phyloP scores from a whole-genome alignment of 2,113 vertebrate genomes.

The Oreochromis spilurus region DNA sequence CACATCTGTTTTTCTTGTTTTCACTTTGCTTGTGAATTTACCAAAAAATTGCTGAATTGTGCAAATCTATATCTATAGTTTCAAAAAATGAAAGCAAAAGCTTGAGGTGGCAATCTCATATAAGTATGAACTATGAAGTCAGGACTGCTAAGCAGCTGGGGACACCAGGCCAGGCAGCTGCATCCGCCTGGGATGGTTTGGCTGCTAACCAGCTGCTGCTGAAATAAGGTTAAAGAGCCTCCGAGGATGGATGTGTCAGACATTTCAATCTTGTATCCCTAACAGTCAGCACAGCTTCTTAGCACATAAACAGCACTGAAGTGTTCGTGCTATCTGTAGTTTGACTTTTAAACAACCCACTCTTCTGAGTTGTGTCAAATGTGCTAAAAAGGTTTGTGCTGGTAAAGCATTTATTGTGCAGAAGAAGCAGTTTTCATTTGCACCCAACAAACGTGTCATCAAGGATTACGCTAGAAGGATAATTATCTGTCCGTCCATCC shows the following conservation, averaged over 20 bases:
- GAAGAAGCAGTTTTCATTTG: neutral
- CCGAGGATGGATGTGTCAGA: conserved; percentile 14
- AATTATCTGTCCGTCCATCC: neutral
- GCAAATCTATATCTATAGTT: neutral
- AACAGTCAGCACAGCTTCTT: neutral
- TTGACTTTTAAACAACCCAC: neutral
- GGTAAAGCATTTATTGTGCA: neutral
- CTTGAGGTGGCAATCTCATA: neutral
- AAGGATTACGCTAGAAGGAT: neutral
- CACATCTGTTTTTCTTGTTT: neutral
- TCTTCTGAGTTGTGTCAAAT: neutral
- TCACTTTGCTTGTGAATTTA: neutral
- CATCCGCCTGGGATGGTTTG: conserved; percentile 34
- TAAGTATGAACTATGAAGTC: neutral
- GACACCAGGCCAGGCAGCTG: conserved; percentile 43
- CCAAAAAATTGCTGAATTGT: accelerated
- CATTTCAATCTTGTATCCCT: neutral
- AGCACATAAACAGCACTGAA: neutral
- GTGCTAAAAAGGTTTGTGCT: neutral
- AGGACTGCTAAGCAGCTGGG: conserved; percentile 17
- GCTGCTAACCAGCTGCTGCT: conserved; percentile 45
- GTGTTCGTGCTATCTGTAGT: neutral
- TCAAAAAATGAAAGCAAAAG: neutral
- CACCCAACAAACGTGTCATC: neutral
- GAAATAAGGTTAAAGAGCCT: conserved; percentile 53